Evolutionary conservation across 2,888 invertebrate genomes (phyloP), one percentile per base, ranked within the genome.

Genomic region (Pseudococcus longispinus): DNA sequence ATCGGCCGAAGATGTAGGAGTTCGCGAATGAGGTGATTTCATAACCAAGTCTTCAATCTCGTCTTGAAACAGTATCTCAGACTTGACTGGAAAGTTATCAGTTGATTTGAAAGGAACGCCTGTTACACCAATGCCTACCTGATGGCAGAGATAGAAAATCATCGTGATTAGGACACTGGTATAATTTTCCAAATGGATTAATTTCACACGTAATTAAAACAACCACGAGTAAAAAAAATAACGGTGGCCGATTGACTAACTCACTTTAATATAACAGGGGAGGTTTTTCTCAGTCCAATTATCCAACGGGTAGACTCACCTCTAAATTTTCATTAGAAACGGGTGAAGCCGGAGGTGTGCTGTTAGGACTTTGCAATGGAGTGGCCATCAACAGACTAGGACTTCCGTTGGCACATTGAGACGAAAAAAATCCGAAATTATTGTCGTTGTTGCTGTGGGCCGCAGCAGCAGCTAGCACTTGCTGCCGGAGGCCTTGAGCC

Each of bases 401-500:
- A 87, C 86, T 84, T 88, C 88, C 65, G 83, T 86, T 87, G 70
- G 88, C 85, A 32, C 88, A 88, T 20, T 88, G 88, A 6, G 87
- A 87, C 29, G 88, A 86, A 65, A 88, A 87, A 46, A 88, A 87
- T 55, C 86, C 83, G 60, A 88, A 87, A 51, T 83, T 88, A 83
- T 86, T 83, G 84, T 88, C 88, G 86, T 26, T 83, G 74, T 83
- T 87, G 84, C 82, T 89, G 86, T 89, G 89, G 11, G 89, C 89
- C 0, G 89, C 88, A 4, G 89, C 89, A 18, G 89, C 89, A 0
- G 95, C 95, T 87, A 94, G 94, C 94, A 96, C 96, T 91, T 96
- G 96, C 89, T 96, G 96, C 84, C 96, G 93, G 87, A 96, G 92
- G 74, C 95, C 95, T 91, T 96, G 96, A 20, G 96, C 96, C 87